Evolutionary conservation across 2,888 invertebrate species (phyloP).

Genomic region (Drosophila buzzatii): DNA sequence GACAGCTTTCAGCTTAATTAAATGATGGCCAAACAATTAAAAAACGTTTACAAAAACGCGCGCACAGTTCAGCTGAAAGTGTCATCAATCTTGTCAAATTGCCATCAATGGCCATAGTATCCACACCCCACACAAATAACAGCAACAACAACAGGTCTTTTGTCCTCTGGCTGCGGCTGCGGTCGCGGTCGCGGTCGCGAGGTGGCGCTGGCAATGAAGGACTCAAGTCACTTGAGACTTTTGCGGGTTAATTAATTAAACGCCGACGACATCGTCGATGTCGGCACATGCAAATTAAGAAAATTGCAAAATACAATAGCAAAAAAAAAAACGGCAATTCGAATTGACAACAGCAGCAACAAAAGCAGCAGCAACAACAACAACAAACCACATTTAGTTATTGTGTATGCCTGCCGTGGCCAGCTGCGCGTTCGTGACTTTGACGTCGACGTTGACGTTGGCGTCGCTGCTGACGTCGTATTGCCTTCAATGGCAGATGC

Average conservation of each 20-base stretch:
- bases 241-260: conserved; percentile 74
- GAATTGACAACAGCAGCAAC: conserved; percentile 41
- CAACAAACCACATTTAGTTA: conserved; percentile 36
- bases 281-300: conserved; percentile 80
- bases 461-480: conserved; percentile 40
- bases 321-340: conserved; percentile 25
- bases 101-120: conserved; percentile 55
- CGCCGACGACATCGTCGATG: conserved; percentile 48
- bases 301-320: conserved; percentile 70
- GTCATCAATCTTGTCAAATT: conserved; percentile 77
- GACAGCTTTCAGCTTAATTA: conserved; percentile 71
- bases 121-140: conserved; percentile 21
- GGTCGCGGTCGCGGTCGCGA: conserved; percentile 1
- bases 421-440: conserved; percentile 42
- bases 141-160: conserved; percentile 32
- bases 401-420: conserved; percentile 66
- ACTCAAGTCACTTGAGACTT: conserved; percentile 73
- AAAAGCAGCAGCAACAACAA: conserved; percentile 6
- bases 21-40: conserved; percentile 71
- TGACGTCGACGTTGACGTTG: conserved; percentile 35
- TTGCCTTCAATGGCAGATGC: conserved; percentile 65
- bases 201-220: conserved; percentile 59
- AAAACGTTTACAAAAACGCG: conserved; percentile 69
- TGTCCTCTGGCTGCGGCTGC: conserved; percentile 33
- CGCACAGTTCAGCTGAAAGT: conserved; percentile 56